Evolutionary conservation across 1,140 invertebrate species (phyloP), one percentile per base, ranked within the genome.

Genomic region (Rhagoletis zephyria): DNA sequence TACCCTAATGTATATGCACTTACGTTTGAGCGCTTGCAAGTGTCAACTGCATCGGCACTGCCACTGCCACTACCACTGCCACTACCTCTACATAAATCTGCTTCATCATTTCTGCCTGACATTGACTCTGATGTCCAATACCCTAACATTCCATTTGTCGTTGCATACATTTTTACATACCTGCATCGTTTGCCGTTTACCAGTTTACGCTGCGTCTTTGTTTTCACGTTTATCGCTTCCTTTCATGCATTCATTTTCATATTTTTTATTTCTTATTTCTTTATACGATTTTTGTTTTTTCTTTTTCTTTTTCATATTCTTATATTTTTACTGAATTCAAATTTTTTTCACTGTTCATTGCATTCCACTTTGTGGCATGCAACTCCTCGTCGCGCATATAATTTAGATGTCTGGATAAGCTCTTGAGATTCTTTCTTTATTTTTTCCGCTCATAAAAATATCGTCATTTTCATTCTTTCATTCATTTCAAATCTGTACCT

Each of bases 381-480:
- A 51, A 81, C 48, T 81, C 19, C 48, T 81, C 48, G 74, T 81
- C 74, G 74, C 45, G 51, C 74, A 81, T 56, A 81, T 81, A 81
- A 56, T 81, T 81, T 81, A 81, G 74, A 81, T 81, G 74, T 48
- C 56, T 56, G 48, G 74, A 81, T 81, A 81, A 81, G 74, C 74
- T 74, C 16, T 45, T 74, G 10, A 81, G 48, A 56, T 81, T 81
- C 19, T 14, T 81, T n/a, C 19, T 81, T 81, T 10, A 19, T 56
- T 81, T 81, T 81, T 81, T 81, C 14, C 10, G 56, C 74, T 81
- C 74, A 81, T 81, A 81, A 81, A 81, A 81, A 81, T 81, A 81
- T 81, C 74, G 74, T 81, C 74, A 81, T 81, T 81, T 81, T n/a
- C 74, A 81, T 81, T 81, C 42, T 74, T 74, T 48, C 45, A 7